Evolutionary conservation across 2,888 invertebrate genomes (phyloP).

Genomic region (Loripinus fragilis): DNA sequence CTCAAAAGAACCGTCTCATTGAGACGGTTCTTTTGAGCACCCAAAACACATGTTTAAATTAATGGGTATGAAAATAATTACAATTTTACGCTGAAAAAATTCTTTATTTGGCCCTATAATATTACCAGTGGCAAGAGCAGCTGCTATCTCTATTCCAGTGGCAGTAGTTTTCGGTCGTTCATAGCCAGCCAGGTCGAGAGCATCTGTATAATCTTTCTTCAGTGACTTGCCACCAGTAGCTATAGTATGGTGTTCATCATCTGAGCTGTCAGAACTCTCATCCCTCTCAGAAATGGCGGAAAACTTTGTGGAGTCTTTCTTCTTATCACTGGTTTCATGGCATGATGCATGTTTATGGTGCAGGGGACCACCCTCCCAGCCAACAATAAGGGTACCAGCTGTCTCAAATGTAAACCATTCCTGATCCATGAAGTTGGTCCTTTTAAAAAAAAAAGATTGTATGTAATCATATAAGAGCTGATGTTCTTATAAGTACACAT

Average conservation of each 20-base stretch:
- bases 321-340: conserved; percentile 32
- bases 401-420: conserved; percentile 83
- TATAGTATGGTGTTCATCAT: conserved; percentile 45
- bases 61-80: too few relatives aligned
- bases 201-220: conserved; percentile 40
- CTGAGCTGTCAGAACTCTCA: conserved; percentile 52
- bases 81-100: too few relatives aligned
- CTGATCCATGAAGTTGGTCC: conserved; percentile 80
- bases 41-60: too few relatives aligned
- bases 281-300: conserved; percentile 28
- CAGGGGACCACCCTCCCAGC: conserved; percentile 78
- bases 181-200: conserved; percentile 65
- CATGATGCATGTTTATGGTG: conserved; percentile 51
- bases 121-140: conserved; percentile 79
- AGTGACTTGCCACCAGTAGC: conserved; percentile 15
- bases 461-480: too few relatives aligned
- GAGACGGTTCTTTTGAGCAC: too few relatives aligned
- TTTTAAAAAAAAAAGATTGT: conserved; percentile 52
- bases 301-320: conserved; percentile 34
- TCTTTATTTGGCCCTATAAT: too few relatives aligned
- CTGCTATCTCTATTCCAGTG: conserved; percentile 81
- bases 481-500: too few relatives aligned
- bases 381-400: conserved; percentile 80
- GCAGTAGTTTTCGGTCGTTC: conserved; percentile 66
- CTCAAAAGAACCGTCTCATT: too few relatives aligned